Percentiles rank a stretch among this genome's conserved stretches.
These are phyloP conservation scores for Drosophila nr. fundita DNA, from an alignment of 2,888 invertebrate species.

Conservation along the genomic window DNA sequence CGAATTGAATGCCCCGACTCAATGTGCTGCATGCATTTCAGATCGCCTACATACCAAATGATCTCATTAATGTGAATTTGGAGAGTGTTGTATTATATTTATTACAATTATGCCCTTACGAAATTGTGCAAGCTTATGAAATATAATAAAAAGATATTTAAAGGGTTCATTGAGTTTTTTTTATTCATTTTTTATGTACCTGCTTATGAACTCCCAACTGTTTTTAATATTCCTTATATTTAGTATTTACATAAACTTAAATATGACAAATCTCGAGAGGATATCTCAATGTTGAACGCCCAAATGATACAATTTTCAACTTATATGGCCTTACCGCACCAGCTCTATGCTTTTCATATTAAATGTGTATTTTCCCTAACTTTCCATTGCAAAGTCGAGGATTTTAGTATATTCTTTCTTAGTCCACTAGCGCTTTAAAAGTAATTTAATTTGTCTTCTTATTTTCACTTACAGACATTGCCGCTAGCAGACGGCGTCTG, in stretches of 20 bases:
- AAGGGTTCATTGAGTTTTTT: background rate
- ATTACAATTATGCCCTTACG: background rate
- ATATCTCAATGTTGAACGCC: slow-evolving; percentile 12
- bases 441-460: slow-evolving; percentile 81
- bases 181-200: too few species aligned
- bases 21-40: slow-evolving; percentile 13
- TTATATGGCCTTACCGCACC: slow-evolving; percentile 36
- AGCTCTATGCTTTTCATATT: slow-evolving; percentile 38
- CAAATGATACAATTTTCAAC: background rate
- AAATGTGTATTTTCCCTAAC: slow-evolving; percentile 21
- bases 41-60: background rate
- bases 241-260: background rate
- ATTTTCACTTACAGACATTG: slow-evolving; percentile 68
- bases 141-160: background rate
- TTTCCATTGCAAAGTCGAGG: slow-evolving; percentile 29
- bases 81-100: background rate
- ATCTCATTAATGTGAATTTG: background rate
- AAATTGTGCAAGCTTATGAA: background rate
- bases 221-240: background rate
- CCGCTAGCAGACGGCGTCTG: slow-evolving; percentile 78
- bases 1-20: slow-evolving; percentile 23
- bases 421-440: slow-evolving; percentile 65
- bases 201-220: background rate
- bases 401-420: slow-evolving; percentile 33
- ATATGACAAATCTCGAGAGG: background rate